Base-by-base conservation (phyloP, 2,113 vertebrate species). In the Polyodon spathula region DNA sequence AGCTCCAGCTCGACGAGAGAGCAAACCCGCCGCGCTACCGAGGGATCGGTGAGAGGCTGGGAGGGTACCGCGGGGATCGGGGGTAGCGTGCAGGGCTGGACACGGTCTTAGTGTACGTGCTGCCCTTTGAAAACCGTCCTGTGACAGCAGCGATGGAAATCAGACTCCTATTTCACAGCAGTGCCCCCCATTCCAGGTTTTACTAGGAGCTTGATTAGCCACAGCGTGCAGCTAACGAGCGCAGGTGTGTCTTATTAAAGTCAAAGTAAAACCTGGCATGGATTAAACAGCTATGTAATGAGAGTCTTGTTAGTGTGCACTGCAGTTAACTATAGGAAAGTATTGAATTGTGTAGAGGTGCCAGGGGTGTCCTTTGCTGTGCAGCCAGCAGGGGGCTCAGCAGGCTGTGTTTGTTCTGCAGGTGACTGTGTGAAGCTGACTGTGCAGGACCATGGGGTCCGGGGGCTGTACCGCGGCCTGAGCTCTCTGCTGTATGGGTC, bases 401-500 rank as follows among this genome's bases (percentile, higher is more conserved):
- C n/a, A n/a, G n/a, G 43, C 6, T 9, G 1, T 56, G 27, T 61
- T 58, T 8, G n/a, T 37, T 14, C 39, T 42, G 5, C 42, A 72
- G 64, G 53, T 50, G 85, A 87, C 70, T 88, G 85, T 63, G 81
- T 88, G 64, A 88, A 73, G 73, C 63, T 89, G 68, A 88, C 84
- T 0, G 77, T 89, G 59, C 81, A 87, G 71, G 82, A 88, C 63
- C 84, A 87, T 17, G 80, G 85, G 0, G 75, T 88, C 41, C 76
- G 80, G 71, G 87, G 85, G 12, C 70, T 87, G 63, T 88, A 89
- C 56, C 77, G 88, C 62, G 88, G 85, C 10, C 81, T 88, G 53
- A 87, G 89, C 78, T 85, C 87, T 37, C 71, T 88, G 65, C 76
- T 90, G 1, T 86, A 84, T n/a, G 83, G 84, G 53, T 87, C 88